Conservation (phyloP, 2,888 invertebrate species). For the Agrotis ipsilon region DNA sequence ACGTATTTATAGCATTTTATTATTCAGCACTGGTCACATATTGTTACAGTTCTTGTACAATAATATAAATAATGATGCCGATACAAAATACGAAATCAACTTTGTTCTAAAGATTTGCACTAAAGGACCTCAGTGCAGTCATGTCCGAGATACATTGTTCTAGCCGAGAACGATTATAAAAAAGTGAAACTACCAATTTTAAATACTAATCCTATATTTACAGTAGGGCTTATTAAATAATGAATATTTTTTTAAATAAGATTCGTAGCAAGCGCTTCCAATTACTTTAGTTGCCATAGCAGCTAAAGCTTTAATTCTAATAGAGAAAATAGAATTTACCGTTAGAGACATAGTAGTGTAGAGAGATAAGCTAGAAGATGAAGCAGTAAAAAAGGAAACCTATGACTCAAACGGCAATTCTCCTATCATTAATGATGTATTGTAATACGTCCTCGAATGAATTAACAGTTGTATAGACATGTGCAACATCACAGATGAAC, state of each 20-base stretch:
- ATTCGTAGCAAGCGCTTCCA: constrained; percentile 81
- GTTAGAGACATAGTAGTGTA: constrained; percentile 46
- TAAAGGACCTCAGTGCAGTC: constrained; percentile 70
- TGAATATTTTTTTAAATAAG: constrained; percentile 79
- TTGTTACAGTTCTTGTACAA: constrained; percentile 70
- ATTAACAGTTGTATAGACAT: constrained; percentile 86
- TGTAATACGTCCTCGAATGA: constrained; percentile 58
- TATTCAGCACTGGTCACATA: constrained; percentile 81
- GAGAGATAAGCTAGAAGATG: constrained; percentile 36
- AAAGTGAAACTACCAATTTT: constrained; percentile 87
- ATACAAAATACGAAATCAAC: constrained; percentile 66
- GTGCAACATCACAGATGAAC: constrained; percentile 84
- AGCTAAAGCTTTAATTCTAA: constrained; percentile 72
- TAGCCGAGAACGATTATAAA: constrained; percentile 74
- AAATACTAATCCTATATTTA: constrained; percentile 90
- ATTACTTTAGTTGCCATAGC: constrained; percentile 75
- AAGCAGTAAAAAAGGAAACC: constrained; percentile 39
- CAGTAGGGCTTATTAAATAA: constrained; percentile 84
- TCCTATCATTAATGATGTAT: constrained; percentile 46
- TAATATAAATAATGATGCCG: constrained; percentile 74
- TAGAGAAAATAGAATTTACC: constrained; percentile 60
- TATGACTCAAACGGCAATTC: constrained; percentile 60
- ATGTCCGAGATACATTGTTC: constrained; percentile 71
- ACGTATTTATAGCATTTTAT: constrained; percentile 81
- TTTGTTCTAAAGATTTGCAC: constrained; percentile 57